Base-by-base conservation (phyloP, 2,113 vertebrate species). In the Cololabis saira region DNA sequence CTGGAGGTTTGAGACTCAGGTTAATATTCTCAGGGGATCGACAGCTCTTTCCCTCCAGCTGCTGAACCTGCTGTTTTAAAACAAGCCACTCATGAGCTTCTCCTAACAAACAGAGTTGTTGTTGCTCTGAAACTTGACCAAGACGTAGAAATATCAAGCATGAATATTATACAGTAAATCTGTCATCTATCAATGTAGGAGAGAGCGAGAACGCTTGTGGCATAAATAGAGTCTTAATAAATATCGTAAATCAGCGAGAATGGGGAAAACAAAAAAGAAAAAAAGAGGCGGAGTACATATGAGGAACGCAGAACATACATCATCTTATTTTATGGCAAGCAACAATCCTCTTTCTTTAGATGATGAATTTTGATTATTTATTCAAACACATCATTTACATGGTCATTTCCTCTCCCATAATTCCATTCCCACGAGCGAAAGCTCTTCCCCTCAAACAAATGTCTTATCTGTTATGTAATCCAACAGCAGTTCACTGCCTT, bases 211-310 rank as follows among this genome's bases (percentile, higher is more conserved):
- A 68, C 65, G 88, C 87, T 89, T 61, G 73, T 44, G 85, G 88
- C 87, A 91, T 87, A 90, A 86, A 89, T 85, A 86, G 60, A 78
- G 64, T 42, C 54, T 76, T 87, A 89, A 88, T 89, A 87, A 88
- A 84, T 74, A 58, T 89, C 67, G 33, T 88, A 89, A 87, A 90
- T 89, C 88, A 87, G 69, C 70, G 58, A 40, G 65, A 74, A 71
- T 61, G 79, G 51, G 50, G 61, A 76, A 50, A 77, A 76, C 24
- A 49, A 50, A 62, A 71, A n/a, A 61, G 66, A 67, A 22, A 57
- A 70, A 24, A 41, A 37, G 1, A 22, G 12, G 72, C 49, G 45
- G 8, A 49, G 43, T 55, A 45, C 43, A 22, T 73, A 59, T 16
- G 56, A 67, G 61, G 15, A 13, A 71, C 42, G 45, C 30, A 54